A percentile compares a stretch with the other conserved stretches of the same genome.
Conservation (phyloP, 2,113 vertebrate genomes). For the Sigmodon hispidus region DNA sequence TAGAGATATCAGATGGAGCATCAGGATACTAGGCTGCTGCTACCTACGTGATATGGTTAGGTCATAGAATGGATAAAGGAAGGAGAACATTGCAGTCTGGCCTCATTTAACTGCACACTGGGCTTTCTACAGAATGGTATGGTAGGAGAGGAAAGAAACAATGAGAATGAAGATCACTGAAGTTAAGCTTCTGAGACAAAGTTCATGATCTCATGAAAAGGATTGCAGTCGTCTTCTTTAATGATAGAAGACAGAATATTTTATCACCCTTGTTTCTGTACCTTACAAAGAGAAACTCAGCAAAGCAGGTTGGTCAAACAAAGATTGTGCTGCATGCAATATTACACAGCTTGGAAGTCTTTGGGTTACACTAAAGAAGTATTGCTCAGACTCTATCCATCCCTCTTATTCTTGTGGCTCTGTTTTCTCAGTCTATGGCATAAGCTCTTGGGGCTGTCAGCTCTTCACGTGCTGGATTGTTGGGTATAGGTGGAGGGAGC, state of each 20-base stretch:
- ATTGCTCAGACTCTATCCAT: background rate
- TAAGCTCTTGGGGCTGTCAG: background rate
- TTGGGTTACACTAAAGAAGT: background rate
- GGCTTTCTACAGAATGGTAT: background rate
- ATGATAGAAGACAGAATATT: background rate
- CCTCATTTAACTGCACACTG: background rate
- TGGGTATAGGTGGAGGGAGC: background rate
- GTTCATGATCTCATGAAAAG: background rate
- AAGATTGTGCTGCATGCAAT: background rate
- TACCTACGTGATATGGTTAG: background rate
- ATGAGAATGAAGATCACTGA: background rate
- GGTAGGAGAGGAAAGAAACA: background rate
- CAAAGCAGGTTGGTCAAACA: background rate
- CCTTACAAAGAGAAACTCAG: background rate
- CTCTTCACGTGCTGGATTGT: background rate
- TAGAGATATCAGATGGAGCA: background rate
- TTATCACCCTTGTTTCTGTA: background rate
- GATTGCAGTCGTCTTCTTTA: background rate
- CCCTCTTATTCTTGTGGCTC: background rate
- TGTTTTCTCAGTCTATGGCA: background rate
- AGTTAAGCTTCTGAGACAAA: slow-evolving; percentile 39
- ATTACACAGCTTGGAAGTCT: background rate
- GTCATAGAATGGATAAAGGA: background rate
- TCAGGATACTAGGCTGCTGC: background rate
- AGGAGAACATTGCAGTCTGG: background rate